Conservation (phyloP, 2,888 invertebrate species). For the Drosophila nr. medialis region DNA sequence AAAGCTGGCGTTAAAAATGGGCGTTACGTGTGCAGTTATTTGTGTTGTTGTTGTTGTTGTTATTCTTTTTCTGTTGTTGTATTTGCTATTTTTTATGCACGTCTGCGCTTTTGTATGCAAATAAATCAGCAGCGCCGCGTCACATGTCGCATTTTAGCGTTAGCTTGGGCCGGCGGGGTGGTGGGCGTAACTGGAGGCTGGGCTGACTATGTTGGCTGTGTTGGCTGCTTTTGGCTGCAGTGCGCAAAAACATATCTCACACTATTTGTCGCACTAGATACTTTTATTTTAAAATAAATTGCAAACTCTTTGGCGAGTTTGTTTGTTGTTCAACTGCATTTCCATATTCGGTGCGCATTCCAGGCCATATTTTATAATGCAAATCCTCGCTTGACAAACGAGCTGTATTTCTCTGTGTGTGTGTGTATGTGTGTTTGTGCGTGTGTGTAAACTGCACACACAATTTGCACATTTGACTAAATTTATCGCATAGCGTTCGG, state of each 20-base stretch:
- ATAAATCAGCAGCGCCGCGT: slow-evolving; percentile 80
- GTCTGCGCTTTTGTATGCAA: slow-evolving; percentile 81
- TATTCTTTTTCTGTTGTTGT: slow-evolving; percentile 29
- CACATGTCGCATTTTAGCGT: slow-evolving; percentile 68
- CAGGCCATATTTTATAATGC: slow-evolving; percentile 82
- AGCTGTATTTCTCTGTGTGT: slow-evolving; percentile 27
- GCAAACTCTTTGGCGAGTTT: slow-evolving; percentile 70
- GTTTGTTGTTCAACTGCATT: slow-evolving; percentile 46
- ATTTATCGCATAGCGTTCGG: slow-evolving; percentile 78
- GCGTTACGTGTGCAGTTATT: slow-evolving; percentile 58
- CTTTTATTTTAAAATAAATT: slow-evolving; percentile 79
- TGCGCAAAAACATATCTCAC: slow-evolving; percentile 78
- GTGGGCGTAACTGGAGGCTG: slow-evolving; percentile 29
- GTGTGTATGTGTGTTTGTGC: slow-evolving; percentile 29
- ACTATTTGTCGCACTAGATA: slow-evolving; percentile 82
- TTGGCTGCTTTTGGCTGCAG: slow-evolving; percentile 44
- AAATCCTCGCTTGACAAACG: slow-evolving; percentile 78
- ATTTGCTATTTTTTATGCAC: slow-evolving; percentile 48
- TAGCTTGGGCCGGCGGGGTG: slow-evolving; percentile 1
- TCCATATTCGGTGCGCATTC: slow-evolving; percentile 45
- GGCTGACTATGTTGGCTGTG: slow-evolving; percentile 16
- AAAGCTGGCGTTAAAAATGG: slow-evolving; percentile 74
- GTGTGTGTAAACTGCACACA: slow-evolving; percentile 80
- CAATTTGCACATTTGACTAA: slow-evolving; percentile 83
- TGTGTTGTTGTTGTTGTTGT: slow-evolving; percentile 22